These are phyloP conservation scores for Acrocyrtus sp. DNA, from an alignment of 2,888 invertebrate species.

Conservation along the genomic window DNA sequence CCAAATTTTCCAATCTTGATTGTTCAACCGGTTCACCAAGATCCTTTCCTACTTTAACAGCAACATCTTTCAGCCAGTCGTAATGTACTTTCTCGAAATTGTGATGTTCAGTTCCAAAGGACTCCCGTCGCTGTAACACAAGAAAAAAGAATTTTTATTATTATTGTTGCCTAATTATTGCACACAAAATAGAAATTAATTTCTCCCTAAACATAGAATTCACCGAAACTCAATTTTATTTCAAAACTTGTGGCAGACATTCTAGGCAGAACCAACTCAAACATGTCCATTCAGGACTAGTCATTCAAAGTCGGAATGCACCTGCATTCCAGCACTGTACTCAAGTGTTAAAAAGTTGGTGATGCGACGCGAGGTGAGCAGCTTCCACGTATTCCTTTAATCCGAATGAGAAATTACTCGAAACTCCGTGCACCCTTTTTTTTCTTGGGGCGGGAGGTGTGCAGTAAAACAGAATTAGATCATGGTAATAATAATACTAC, in stretches of 20 bases:
- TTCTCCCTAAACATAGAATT: background rate
- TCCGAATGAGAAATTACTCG: too few species aligned
- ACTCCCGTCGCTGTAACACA: slow-evolving; percentile 60
- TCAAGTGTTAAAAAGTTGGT: too few species aligned
- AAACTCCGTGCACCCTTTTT: too few species aligned
- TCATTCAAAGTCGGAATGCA: too few species aligned
- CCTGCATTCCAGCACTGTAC: too few species aligned
- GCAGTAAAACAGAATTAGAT: too few species aligned
- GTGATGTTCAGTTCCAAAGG: slow-evolving; percentile 64
- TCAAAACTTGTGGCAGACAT: background rate
- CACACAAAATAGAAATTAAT: background rate
- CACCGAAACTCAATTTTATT: background rate
- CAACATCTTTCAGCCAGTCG: slow-evolving; percentile 69
- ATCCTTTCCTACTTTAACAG: slow-evolving; percentile 68
- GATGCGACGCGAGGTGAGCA: too few species aligned
- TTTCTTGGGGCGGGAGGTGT: too few species aligned
- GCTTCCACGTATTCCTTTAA: too few species aligned
- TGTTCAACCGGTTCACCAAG: slow-evolving; percentile 66
- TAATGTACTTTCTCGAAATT: slow-evolving; percentile 68
- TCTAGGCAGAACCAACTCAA: background rate
- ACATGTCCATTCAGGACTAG: too few species aligned
- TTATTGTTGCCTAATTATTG: too few species aligned
- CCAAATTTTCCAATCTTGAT: slow-evolving; percentile 67
- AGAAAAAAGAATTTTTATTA: slow-evolving; percentile 18
- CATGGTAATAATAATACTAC: too few species aligned